phyloP scores from a whole-genome alignment of 2,888 invertebrate species.

The Pristionchus exspectatus region DNA sequence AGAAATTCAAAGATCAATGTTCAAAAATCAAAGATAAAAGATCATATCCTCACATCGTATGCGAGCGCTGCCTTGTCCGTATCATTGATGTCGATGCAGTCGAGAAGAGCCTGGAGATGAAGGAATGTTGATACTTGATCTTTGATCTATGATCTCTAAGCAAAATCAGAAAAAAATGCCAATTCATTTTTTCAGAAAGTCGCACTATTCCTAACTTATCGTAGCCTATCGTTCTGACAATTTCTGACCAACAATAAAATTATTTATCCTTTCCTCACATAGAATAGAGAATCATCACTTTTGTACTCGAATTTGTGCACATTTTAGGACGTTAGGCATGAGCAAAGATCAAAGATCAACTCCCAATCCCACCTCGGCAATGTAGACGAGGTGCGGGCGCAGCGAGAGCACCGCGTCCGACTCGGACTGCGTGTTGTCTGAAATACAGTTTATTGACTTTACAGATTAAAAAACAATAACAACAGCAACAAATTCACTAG shows the following conservation, averaged over 20 bases:
- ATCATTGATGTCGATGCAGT: constrained; percentile 67
- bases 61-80: constrained; percentile 51
- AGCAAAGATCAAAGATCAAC: constrained; percentile 20
- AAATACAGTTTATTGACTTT: background rate
- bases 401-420: background rate
- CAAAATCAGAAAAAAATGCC: background rate
- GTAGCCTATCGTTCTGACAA: no score
- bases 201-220: no score
- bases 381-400: constrained; percentile 50
- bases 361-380: constrained; percentile 10
- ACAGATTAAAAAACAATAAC: background rate
- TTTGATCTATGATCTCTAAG: background rate
- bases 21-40: constrained; percentile 25
- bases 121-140: background rate
- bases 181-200: no score
- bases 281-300: no score
- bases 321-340: no score
- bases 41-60: constrained; percentile 37
- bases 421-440: constrained; percentile 30
- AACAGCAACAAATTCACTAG: no score
- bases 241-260: no score
- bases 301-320: no score
- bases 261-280: no score
- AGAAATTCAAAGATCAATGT: background rate
- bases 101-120: constrained; percentile 57